Percentiles rank a stretch among this genome's conserved stretches.
phyloP scores from a whole-genome alignment of 2,888 invertebrate genomes.

The Adelognathus sp. region DNA sequence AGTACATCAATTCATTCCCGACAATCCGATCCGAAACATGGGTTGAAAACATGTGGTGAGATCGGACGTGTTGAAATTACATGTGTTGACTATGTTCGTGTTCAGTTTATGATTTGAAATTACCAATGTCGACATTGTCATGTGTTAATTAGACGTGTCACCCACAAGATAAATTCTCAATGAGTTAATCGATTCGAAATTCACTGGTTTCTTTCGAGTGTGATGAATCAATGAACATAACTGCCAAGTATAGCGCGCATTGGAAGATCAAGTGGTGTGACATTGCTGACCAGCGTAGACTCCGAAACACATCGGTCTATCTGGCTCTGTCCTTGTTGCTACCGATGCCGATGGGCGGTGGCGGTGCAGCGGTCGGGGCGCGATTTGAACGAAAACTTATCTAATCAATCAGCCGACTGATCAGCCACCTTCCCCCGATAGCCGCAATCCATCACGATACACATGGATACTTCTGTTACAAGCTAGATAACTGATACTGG shows the following conservation, averaged over 20 bases:
- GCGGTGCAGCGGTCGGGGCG: constrained; percentile 20
- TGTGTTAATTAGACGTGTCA: too few relatives aligned
- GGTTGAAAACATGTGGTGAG: too few relatives aligned
- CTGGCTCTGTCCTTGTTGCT: constrained; percentile 12
- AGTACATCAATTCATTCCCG: too few relatives aligned
- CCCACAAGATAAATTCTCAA: too few relatives aligned
- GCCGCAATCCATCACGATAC: constrained; percentile 67
- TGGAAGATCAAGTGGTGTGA: neutral
- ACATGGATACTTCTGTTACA: constrained; percentile 30
- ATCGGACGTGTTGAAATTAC: too few relatives aligned
- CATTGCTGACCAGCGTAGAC: neutral
- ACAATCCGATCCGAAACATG: too few relatives aligned
- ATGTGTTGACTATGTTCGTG: too few relatives aligned
- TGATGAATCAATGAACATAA: neutral
- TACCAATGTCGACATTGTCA: too few relatives aligned
- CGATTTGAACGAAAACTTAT: constrained; percentile 60
- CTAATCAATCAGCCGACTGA: constrained; percentile 69
- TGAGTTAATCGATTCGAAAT: too few relatives aligned
- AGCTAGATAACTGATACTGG: constrained; percentile 20
- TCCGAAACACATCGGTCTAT: neutral
- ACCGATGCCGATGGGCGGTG: constrained; percentile 62
- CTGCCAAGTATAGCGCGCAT: neutral
- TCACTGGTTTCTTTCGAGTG: too few relatives aligned
- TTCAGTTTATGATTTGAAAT: too few relatives aligned
- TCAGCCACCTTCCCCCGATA: constrained; percentile 66